Evolutionary conservation across 1,140 invertebrate species (phyloP), one percentile per base, ranked within the genome.

Genomic region (Drosophila tsacasi): DNA sequence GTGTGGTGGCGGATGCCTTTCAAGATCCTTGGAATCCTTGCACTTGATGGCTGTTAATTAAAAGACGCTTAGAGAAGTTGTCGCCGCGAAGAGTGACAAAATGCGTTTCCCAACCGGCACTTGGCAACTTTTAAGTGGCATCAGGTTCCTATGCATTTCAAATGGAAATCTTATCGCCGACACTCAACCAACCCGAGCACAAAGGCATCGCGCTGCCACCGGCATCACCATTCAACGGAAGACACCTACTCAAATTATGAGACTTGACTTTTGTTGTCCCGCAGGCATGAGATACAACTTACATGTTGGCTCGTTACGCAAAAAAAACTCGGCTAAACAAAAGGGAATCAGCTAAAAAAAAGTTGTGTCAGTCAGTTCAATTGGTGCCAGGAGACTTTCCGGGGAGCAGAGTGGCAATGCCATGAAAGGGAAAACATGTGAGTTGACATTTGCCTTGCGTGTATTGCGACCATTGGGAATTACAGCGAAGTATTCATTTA

Each of bases 31-130:
- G 79, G 72, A 79, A 89, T 89, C 85, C 86, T 82, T 85, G 85
- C 81, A 77, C 86, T 90, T 90, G 85, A 90, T 85, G 82, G 67
- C 76, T 90, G 79, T 85, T 90, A 90, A 90, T 90, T 91, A 90
- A 90, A 90, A 91, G 76, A 65, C 86, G 76, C 86, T 91, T 91
- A 91, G 79, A 80, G 80, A 84, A 84, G 65, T 75, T 79, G 76
- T 66, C 50, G 68, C 60, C 46, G 47, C 37, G 42, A 44, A 50
- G 44, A 65, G 65, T 71, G 74, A 75, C 72, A 66, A 82, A 78
- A 66, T 76, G 67, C 81, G 72, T 69, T 76, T 40, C 59, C 9
- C 52, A 68, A 55, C 59, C 17, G 46, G 52, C 59, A 72, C 67
- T 82, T 64, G 65, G 58, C 59, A 85, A 81, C 55, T 81, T 79